Evolutionary conservation across 2,113 vertebrate species (phyloP).

Genomic region (Notothenia coriiceps): DNA sequence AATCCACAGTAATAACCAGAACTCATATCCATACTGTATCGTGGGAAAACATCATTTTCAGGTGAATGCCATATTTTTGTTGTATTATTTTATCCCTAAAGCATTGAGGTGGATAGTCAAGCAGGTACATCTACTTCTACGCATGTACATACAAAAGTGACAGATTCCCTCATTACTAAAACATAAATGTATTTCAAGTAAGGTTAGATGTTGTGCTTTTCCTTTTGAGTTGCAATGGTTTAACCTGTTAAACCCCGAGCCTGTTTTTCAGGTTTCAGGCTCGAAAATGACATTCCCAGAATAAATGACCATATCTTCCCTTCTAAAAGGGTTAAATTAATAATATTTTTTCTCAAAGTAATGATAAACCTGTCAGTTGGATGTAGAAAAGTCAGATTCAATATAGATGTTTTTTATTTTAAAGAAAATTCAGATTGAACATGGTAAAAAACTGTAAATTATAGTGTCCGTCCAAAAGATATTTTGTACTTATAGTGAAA

Average conservation of each 20-base stretch:
- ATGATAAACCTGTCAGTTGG: no score
- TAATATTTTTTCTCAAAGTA: no score
- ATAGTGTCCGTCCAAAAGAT: no score
- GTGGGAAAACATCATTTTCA: constrained; percentile 32
- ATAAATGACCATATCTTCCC: no score
- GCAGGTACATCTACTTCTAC: background rate
- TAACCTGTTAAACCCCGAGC: background rate
- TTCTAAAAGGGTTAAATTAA: no score
- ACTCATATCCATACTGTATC: constrained; percentile 60
- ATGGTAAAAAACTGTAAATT: no score
- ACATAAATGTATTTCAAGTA: background rate
- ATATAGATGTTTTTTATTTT: no score
- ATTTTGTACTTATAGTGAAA: no score
- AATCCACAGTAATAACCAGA: constrained; percentile 52
- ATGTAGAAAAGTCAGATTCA: no score
- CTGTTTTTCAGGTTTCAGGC: no score
- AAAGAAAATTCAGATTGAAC: no score
- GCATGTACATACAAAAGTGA: constrained; percentile 30
- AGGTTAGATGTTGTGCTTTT: background rate
- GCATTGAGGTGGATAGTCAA: constrained; percentile 36
- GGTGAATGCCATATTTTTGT: constrained; percentile 48
- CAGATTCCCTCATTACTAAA: constrained; percentile 44
- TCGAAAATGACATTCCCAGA: no score
- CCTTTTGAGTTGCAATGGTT: constrained; percentile 12
- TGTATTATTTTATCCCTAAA: constrained; percentile 30